A percentile compares a stretch with the other conserved stretches of the same genome.
phyloP scores from a whole-genome alignment of 53 echinoderm and acorn worm species.

The Patiria pectinifera region DNA sequence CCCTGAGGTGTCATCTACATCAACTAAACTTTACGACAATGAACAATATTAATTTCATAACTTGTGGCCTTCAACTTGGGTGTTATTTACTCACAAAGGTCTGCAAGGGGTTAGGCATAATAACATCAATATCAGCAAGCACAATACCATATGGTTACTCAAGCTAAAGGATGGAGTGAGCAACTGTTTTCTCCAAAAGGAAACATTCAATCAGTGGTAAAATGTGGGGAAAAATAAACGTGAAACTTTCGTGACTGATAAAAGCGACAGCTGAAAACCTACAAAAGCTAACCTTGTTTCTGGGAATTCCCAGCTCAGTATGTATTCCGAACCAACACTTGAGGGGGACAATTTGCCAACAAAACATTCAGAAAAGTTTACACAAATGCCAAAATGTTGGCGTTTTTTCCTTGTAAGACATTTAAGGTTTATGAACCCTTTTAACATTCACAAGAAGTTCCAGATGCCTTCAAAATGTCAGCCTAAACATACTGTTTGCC shows the following conservation, averaged over 20 bases:
- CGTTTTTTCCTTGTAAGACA: not conserved
- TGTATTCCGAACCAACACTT: too few species aligned
- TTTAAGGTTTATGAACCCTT: not conserved
- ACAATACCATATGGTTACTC: not conserved
- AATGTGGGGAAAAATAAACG: too few species aligned
- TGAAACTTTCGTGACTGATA: too few species aligned
- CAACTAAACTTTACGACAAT: not conserved
- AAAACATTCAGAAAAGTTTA: too few species aligned
- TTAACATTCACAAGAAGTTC: not conserved
- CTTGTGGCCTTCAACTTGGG: conserved; percentile 10
- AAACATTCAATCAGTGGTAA: too few species aligned
- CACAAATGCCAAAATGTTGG: not conserved
- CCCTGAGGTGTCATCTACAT: not conserved
- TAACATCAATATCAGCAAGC: not conserved
- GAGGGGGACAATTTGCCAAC: too few species aligned
- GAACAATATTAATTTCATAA: conserved; percentile 21
- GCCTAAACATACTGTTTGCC: not conserved
- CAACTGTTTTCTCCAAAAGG: not conserved
- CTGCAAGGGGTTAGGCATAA: not conserved
- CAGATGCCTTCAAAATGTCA: not conserved
- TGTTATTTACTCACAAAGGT: not conserved
- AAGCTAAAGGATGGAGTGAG: too few species aligned
- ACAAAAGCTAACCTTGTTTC: too few species aligned
- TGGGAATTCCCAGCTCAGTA: too few species aligned
- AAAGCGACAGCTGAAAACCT: too few species aligned